Evolutionary conservation across 2,113 vertebrate species (phyloP), one percentile per base, ranked within the genome.

Genomic region (Numenius arquata): DNA sequence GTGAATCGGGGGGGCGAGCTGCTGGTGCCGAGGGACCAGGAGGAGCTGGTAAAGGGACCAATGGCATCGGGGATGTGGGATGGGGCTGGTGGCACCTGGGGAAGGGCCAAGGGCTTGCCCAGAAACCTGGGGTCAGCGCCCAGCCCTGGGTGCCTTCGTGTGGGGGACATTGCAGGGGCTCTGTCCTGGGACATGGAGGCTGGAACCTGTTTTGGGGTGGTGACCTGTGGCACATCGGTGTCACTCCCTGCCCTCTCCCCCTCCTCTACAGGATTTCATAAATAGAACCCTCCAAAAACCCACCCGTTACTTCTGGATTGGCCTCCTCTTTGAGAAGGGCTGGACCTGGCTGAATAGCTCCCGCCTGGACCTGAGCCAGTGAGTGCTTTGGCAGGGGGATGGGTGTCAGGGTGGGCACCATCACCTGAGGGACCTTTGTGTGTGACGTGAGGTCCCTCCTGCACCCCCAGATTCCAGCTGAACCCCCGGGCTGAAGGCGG

Each of bases 401-500:
- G 62, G 38, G 48, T 13, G 38, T 45, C 2, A 4, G 25, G 19
- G 47, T 53, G 26, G 23, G 36, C 19, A 7, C 23, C 5, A 1
- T 41, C 45, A 7, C 45, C n/a, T 5, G 1, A 6, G 65, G 43
- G 79, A 11, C 53, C 55, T 56, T 34, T 2, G 11, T 22, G 55
- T 2, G 11, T 34, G n/a, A 29, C 36, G 4, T 4, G n/a, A 27
- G 21, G 41, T 47, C 65, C 29, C 29, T 48, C 22, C 77, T 5
- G 41, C 27, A 5, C 53, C 53, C 43, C 1, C 79, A 82, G 79
- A 21, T 58, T 58, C 21, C 27, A 3, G 29, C n/a, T 32, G 41
- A 10, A n/a, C 27, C 12, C n/a, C n/a, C 0, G 5, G 50, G 12
- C 5, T 4, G 6, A 8, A 47, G 8, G 26, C 5, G 5, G 5